Conservation (phyloP, 2,113 vertebrate genomes). For the Tachysurus fulvidraco region DNA sequence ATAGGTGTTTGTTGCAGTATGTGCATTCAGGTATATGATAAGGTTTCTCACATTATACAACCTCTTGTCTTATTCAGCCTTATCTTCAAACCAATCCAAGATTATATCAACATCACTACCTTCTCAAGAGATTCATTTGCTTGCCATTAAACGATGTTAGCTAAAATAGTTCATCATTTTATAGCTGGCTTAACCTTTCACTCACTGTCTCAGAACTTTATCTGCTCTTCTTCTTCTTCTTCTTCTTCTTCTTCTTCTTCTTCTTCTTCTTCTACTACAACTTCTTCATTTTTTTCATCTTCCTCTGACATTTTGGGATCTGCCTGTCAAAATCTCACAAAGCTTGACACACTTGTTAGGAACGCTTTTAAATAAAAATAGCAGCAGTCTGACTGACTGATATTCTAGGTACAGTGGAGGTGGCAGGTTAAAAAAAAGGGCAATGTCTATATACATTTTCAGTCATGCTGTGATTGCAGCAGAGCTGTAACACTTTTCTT, state of each 20-base stretch:
- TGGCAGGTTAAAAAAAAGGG: background rate
- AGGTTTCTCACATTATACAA: background rate
- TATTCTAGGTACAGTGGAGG: background rate
- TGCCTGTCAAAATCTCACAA: slow-evolving; percentile 4
- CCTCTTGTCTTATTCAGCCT: background rate
- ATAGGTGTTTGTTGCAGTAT: background rate
- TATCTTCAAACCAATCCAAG: background rate
- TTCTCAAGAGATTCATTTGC: background rate
- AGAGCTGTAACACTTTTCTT: slow-evolving; percentile 1
- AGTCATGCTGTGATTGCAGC: background rate
- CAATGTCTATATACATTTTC: background rate
- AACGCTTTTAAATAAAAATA: slow-evolving; percentile 22
- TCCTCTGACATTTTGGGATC: slow-evolving; percentile 3
- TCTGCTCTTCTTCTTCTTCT: background rate
- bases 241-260: background rate
- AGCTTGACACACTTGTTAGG: slow-evolving; percentile 2
- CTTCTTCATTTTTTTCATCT: background rate
- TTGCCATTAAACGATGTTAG: background rate
- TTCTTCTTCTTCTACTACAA: background rate
- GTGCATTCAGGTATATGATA: background rate
- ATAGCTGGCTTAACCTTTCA: background rate
- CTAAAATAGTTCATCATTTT: background rate
- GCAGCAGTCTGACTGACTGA: slow-evolving; percentile 5
- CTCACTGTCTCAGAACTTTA: background rate
- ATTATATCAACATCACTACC: background rate